phyloP scores from a whole-genome alignment of 2,797 vertebrate species.

The Amblyopsis hoosieri region DNA sequence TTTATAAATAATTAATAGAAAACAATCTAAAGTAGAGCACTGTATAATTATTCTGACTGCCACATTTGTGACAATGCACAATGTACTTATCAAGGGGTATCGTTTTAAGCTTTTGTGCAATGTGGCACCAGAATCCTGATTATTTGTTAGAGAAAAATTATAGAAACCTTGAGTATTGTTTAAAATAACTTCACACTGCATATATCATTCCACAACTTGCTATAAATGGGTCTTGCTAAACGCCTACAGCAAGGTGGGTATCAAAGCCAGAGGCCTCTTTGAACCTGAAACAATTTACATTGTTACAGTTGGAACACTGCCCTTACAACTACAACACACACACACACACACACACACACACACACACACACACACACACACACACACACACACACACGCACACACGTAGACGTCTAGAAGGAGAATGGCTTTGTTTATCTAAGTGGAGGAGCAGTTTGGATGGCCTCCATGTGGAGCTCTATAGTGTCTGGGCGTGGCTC shows the following conservation, averaged over 20 bases:
- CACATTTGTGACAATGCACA: too few species aligned
- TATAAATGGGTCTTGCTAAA: constrained; percentile 54
- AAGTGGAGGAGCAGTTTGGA: constrained; percentile 66
- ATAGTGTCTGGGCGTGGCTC: constrained; percentile 52
- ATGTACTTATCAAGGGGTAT: too few species aligned
- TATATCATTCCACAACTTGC: constrained; percentile 40
- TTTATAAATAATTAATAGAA: too few species aligned
- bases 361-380: constrained; percentile 11
- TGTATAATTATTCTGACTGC: too few species aligned
- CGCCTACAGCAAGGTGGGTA: constrained; percentile 56
- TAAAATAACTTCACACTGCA: constrained; percentile 45
- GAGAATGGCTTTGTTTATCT: constrained; percentile 57
- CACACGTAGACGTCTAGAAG: constrained; percentile 36
- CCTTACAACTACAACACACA: constrained; percentile 38
- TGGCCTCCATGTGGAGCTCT: constrained; percentile 54
- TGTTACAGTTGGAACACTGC: constrained; percentile 65
- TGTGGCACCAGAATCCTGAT: too few species aligned
- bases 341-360: constrained; percentile 14
- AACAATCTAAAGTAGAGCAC: too few species aligned
- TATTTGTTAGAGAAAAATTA: too few species aligned
- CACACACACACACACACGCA: background rate
- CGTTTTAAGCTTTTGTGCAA: too few species aligned
- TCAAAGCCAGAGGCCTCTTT: constrained; percentile 56
- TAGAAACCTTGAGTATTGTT: constrained; percentile 46
- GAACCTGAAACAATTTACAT: constrained; percentile 71